Base-by-base conservation (phyloP, 2,113 vertebrate genomes). In the Rafetus swinhoei region DNA sequence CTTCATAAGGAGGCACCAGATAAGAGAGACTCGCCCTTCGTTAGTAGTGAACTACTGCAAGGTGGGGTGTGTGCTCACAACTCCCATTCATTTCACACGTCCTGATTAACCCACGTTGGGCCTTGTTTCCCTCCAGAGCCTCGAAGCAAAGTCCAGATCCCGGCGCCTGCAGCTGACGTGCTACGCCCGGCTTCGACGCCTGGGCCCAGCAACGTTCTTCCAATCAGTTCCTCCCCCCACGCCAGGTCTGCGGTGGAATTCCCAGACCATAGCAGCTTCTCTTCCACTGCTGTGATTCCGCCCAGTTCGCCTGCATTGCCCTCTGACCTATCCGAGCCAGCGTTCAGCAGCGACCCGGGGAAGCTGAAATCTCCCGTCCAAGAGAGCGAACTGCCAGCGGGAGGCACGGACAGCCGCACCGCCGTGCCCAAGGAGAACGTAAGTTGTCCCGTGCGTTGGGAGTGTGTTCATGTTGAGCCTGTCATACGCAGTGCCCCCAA, bases 101-200 rank as follows among this genome's bases (percentile, higher is more conserved):
- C 72, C 72, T 45, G 35, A 76, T 24, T 77, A 77, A 77, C 50
- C 7, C 11, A 25, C 6, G 3, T 45, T 50, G 39, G 25, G 22
- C 74, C 45, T 77, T 77, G 74, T 77, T 50, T 13, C 74, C 7
- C 21, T 25, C 39, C 39, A 77, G 74, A 50, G 14, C 74, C 24
- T 77, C 39, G 50, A 50, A 45, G 24, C 45, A 22, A 77, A 45
- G 24, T 50, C 74, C 11, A 24, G 6, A 27, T 14, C 12, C 74
- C 24, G 22, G 21, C 22, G 13, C 13, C 55, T 25, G 32, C 13
- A 4, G 13, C 60, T 27, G 15, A 6, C 3, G 3, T 22, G 21
- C 1, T 18, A 0, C 2, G 0, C 3, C 4, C 9, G 2, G n/a
- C 22, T 7, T 25, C 0, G 1, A 39, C 21, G 52, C 6, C 52